phyloP scores from a whole-genome alignment of 2,113 vertebrate genomes.

The Carassius gibelio region DNA sequence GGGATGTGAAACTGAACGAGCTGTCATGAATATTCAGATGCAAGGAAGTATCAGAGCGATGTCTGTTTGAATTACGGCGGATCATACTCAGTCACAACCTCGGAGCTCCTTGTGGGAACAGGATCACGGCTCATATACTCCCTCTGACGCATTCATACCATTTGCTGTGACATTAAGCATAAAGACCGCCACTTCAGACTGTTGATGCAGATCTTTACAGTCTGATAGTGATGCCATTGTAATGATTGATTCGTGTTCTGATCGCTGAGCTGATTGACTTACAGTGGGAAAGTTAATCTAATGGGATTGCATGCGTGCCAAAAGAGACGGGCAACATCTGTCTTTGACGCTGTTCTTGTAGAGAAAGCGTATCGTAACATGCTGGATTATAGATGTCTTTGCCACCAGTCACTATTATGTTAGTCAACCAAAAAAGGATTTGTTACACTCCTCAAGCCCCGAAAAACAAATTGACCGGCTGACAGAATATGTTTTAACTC shows the following conservation, averaged over 20 bases:
- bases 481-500: not conserved
- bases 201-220: slow-evolving; percentile 4
- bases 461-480: not conserved
- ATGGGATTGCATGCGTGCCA: not conserved
- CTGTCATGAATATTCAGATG: slow-evolving; percentile 40
- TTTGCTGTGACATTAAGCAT: slow-evolving; percentile 39
- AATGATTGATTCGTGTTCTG: slow-evolving; percentile 22
- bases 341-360: not conserved
- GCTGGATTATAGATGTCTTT: not conserved
- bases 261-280: not conserved
- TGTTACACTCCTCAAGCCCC: not conserved
- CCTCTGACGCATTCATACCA: not conserved
- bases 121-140: slow-evolving; percentile 39
- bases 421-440: not conserved
- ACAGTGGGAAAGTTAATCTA: slow-evolving; percentile 1
- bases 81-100: slow-evolving; percentile 24
- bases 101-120: not conserved
- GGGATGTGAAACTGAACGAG: slow-evolving; percentile 15
- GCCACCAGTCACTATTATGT: not conserved
- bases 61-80: slow-evolving; percentile 33
- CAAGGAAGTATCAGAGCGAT: slow-evolving; percentile 11
- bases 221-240: not conserved
- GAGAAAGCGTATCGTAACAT: not conserved
- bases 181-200: slow-evolving; percentile 7
- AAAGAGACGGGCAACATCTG: slow-evolving; percentile 25